A percentile compares a stretch with the other conserved stretches of the same genome.
Evolutionary conservation across 2,888 invertebrate species (phyloP).

Genomic region (Acanthococcus lagerstroemiae): DNA sequence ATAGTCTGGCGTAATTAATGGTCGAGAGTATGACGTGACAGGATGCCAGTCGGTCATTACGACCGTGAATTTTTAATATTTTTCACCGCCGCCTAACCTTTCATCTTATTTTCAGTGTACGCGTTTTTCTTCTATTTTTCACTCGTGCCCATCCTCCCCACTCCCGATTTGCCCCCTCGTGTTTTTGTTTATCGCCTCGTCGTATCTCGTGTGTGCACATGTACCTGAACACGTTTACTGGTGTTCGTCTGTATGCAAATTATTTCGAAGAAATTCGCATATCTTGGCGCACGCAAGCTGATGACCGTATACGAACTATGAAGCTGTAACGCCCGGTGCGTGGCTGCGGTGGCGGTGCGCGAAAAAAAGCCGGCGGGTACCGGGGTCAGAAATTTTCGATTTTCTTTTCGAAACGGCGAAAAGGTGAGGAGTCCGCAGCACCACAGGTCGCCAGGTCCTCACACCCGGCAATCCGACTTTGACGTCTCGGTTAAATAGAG

Average conservation of each 20-base stretch:
- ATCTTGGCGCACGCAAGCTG: background rate
- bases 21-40: constrained; percentile 26
- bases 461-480: no score
- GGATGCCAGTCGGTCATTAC: constrained; percentile 28
- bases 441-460: no score
- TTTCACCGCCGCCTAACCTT: background rate
- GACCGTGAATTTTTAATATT: constrained; percentile 30
- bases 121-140: background rate
- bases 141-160: background rate
- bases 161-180: background rate
- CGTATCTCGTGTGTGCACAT: background rate
- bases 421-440: no score
- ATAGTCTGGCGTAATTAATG: constrained; percentile 27
- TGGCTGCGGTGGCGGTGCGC: no score
- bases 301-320: no score
- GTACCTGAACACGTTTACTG: no score
- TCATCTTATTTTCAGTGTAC: constrained; percentile 1
- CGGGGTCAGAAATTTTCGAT: no score
- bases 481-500: no score
- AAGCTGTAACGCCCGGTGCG: no score
- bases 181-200: background rate
- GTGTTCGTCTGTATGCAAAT: constrained; percentile 19
- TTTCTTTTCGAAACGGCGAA: no score
- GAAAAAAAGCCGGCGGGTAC: no score
- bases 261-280: constrained; percentile 25